Evolutionary conservation across 2,888 invertebrate species (phyloP), one percentile per base, ranked within the genome.

Genomic region (Drosophila gaucha): DNA sequence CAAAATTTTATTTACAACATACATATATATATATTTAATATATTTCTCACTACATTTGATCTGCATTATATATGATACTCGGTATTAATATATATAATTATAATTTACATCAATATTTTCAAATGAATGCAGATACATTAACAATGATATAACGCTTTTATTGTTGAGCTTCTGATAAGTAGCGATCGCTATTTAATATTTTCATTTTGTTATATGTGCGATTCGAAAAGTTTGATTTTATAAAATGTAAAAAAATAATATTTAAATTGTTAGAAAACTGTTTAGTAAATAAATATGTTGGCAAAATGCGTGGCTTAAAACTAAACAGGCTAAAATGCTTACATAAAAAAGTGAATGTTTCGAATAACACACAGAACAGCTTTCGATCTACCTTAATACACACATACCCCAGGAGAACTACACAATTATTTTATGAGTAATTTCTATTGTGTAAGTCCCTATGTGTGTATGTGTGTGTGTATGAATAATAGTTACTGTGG

Each of bases 201-300:
- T 26, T n/a, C 14, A 41, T 54, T 12, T 39, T 49, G 16, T 24
- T 24, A 35, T 22, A 16, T 35, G 39, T 51, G 70, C 49, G 28
- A 30, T 60, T 43, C 41, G 20, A 52, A 52, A 41, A 49, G 22
- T 56, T 31, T 33, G 31, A 24, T 33, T 24, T 39, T 6, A 64
- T 26, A 63, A 38, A 8, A 36, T 38, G 36, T 38, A 20, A 65
- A 65, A 36, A 43, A 12, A 30, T 33, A 28, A 44, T 38, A 47
- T 36, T 35, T 22, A 35, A 55, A 72, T 44, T 43, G 33, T 56
- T 52, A 52, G 44, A 69, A 65, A 73, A 54, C 39, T 16, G 5
- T 50, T 65, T 62, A 52, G 49, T 62, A 67, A 79, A 86, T 80
- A 82, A 82, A 86, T 84, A 86, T 67, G 60, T 70, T 51, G 64